Conservation (phyloP, 2,888 invertebrate species). For the Chrysomela aeneicollis region DNA sequence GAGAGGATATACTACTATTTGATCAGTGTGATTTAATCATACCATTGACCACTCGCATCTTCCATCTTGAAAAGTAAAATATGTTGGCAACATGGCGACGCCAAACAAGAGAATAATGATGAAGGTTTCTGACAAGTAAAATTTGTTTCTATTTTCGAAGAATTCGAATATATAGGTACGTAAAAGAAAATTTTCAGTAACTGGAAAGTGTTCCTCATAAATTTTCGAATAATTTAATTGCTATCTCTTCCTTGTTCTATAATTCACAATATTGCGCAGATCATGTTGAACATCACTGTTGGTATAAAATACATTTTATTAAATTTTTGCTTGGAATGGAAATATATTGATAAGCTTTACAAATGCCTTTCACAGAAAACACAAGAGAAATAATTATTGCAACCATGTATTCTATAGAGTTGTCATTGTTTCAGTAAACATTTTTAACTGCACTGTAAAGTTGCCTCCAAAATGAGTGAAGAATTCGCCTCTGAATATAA, state of each 20-base stretch:
- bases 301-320: background rate
- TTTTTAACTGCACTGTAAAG: slow-evolving; percentile 4
- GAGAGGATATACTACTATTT: no score
- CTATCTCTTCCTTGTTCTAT: background rate
- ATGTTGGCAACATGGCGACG: slow-evolving; percentile 59
- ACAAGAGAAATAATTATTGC: no score
- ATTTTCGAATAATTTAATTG: no score
- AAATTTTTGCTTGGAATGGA: background rate
- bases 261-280: slow-evolving; percentile 15
- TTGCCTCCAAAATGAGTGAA: slow-evolving; percentile 69
- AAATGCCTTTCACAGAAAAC: background rate
- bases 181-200: slow-evolving; percentile 6
- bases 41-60: background rate
- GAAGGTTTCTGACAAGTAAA: slow-evolving; percentile 60
- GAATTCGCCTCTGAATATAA: slow-evolving; percentile 67
- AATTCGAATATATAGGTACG: slow-evolving; percentile 46
- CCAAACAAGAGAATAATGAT: slow-evolving; percentile 59
- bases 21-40: no score
- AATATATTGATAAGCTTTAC: background rate
- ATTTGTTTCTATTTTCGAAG: slow-evolving; percentile 50
- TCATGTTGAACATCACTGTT: slow-evolving; percentile 15
- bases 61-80: slow-evolving; percentile 28
- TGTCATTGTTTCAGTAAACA: slow-evolving; percentile 21
- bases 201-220: no score
- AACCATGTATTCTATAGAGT: background rate